A percentile compares a stretch with the other conserved stretches of the same genome.
These are phyloP conservation scores for Ciconia boyciana DNA, from an alignment of 2,113 vertebrate genomes.

Conservation along the genomic window DNA sequence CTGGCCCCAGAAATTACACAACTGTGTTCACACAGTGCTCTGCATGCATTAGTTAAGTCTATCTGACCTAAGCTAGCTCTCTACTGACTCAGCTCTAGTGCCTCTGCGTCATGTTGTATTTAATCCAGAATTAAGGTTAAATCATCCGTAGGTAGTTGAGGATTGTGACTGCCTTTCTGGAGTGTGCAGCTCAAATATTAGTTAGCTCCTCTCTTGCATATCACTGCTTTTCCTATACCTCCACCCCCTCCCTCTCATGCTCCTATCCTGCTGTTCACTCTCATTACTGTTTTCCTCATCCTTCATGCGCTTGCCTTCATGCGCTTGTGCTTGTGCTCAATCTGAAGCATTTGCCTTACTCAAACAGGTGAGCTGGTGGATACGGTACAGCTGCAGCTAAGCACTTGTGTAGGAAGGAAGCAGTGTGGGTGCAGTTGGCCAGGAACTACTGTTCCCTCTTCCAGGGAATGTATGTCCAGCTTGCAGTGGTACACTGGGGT, in stretches of 20 bases:
- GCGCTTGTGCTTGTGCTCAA: background rate
- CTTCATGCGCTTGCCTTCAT: background rate
- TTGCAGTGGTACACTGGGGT: background rate
- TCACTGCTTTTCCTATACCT: background rate
- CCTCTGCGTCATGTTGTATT: background rate
- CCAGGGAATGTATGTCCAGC: background rate
- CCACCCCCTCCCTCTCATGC: fast-evolving
- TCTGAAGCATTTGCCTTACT: background rate
- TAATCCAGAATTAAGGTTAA: background rate
- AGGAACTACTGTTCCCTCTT: background rate
- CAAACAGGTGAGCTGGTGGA: background rate
- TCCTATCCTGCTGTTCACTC: background rate
- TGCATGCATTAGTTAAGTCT: background rate
- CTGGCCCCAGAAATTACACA: background rate
- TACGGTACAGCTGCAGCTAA: background rate
- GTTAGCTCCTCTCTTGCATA: background rate
- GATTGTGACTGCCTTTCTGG: background rate
- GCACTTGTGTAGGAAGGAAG: background rate
- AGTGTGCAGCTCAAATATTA: background rate
- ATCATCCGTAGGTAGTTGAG: background rate
- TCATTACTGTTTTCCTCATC: background rate
- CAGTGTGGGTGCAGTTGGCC: background rate
- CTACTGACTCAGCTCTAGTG: background rate
- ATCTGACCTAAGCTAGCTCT: background rate
- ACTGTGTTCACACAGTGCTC: background rate